phyloP scores from a whole-genome alignment of 30 jellyfish, hydroid and myxozoan species.

The Chrysaora quinquecirrha region DNA sequence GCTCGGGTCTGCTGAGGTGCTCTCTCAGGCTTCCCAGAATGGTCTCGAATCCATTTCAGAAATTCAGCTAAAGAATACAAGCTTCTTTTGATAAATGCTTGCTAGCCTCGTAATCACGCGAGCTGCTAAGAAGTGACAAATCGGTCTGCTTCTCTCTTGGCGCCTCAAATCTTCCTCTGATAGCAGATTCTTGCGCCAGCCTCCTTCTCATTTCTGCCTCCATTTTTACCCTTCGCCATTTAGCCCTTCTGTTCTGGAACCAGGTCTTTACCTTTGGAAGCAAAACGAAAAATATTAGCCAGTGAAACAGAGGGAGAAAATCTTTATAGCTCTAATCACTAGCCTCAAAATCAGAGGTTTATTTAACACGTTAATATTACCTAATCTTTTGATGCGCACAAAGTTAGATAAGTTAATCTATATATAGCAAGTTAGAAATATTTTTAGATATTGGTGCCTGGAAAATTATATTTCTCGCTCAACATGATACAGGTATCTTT shows the following conservation, averaged over 20 bases:
- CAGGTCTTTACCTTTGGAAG: constrained; percentile 82
- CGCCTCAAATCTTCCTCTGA: constrained; percentile 26
- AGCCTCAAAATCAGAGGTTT: too few species aligned
- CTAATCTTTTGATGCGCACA: too few species aligned
- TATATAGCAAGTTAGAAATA: too few species aligned
- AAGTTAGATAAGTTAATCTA: too few species aligned
- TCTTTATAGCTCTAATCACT: too few species aligned
- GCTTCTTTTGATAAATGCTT: neutral
- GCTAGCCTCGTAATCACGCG: neutral
- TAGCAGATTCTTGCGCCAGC: constrained; percentile 66
- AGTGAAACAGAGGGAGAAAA: neutral
- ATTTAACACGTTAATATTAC: too few species aligned
- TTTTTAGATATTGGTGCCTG: too few species aligned
- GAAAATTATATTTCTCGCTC: too few species aligned
- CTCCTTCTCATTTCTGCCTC: constrained; percentile 89
- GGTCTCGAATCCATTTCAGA: neutral
- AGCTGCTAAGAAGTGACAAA: neutral
- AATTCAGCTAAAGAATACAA: neutral
- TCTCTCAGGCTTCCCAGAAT: too few species aligned
- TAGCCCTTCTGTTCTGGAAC: constrained; percentile 95
- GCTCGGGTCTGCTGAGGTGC: too few species aligned
- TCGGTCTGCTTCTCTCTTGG: constrained; percentile 27
- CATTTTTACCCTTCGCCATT: constrained; percentile 90
- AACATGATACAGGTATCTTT: too few species aligned
- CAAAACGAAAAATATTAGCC: neutral